phyloP scores from a whole-genome alignment of 2,888 invertebrate species.

The Agrotis clavis region DNA sequence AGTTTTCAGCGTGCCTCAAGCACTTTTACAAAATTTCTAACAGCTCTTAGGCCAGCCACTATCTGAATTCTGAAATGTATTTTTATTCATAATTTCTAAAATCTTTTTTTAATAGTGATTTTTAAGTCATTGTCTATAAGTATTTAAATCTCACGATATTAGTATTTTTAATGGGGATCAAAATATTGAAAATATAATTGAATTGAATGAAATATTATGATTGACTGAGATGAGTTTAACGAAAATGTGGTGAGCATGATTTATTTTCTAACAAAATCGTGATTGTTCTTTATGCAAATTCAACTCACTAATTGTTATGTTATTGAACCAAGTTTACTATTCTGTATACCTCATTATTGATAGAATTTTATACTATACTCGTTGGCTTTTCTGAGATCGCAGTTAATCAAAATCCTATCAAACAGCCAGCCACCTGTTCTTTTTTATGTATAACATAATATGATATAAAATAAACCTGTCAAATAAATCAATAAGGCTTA shows the following conservation, averaged over 20 bases:
- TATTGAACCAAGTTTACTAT: background rate
- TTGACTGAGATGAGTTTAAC: background rate
- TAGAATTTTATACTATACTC: background rate
- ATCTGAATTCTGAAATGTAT: too few relatives aligned
- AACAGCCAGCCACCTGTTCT: background rate
- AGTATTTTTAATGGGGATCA: too few relatives aligned
- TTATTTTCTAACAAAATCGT: constrained; percentile 4
- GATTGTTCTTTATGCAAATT: constrained; percentile 10
- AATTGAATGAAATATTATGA: too few relatives aligned
- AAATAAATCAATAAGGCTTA: background rate
- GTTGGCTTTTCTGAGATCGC: background rate
- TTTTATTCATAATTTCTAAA: too few relatives aligned
- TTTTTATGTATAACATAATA: background rate
- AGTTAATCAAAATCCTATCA: background rate
- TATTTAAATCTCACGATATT: background rate
- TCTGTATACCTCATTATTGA: background rate
- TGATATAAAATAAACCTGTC: background rate
- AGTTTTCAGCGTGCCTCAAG: too few relatives aligned
- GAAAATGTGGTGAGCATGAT: background rate
- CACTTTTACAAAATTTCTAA: too few relatives aligned
- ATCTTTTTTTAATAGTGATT: background rate
- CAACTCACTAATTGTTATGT: background rate
- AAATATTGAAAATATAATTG: too few relatives aligned
- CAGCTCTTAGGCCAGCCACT: too few relatives aligned
- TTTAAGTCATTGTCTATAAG: background rate